Evolutionary conservation across 1,140 invertebrate species (phyloP).

Genomic region (Amphibalanus amphitrite): DNA sequence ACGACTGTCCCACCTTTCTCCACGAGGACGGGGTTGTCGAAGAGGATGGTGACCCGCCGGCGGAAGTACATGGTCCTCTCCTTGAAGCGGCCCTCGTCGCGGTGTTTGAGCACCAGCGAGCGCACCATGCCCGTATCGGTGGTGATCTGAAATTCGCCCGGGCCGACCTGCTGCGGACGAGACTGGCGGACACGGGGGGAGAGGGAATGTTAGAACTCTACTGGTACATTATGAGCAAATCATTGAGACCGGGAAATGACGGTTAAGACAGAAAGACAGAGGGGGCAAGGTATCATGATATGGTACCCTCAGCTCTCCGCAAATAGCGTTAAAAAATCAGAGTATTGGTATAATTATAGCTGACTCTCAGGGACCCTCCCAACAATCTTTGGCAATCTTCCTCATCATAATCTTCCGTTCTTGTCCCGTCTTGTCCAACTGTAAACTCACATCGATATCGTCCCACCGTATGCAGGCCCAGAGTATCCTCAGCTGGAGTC

Average conservation of each 20-base stretch:
- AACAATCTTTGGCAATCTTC: too few species aligned
- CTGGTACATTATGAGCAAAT: too few species aligned
- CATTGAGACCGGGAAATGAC: too few species aligned
- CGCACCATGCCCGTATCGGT: slow-evolving; percentile 93
- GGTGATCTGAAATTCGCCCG: slow-evolving; percentile 77
- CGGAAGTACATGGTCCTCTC: slow-evolving; percentile 83
- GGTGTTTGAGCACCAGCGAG: slow-evolving; percentile 72
- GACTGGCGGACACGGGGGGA: neutral
- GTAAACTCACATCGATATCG: slow-evolving; percentile 47
- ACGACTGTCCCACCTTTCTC: slow-evolving; percentile 19
- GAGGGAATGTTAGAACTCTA: slow-evolving; percentile 4
- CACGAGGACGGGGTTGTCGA: slow-evolving; percentile 81
- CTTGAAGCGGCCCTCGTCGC: slow-evolving; percentile 70
- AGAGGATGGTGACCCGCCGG: slow-evolving; percentile 78
- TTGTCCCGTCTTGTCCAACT: too few species aligned
- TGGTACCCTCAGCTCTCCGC: too few species aligned
- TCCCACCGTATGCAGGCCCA: slow-evolving; percentile 91
- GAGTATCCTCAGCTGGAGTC: slow-evolving; percentile 73
- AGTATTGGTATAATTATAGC: too few species aligned
- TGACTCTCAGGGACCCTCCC: too few species aligned
- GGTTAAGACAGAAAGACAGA: too few species aligned
- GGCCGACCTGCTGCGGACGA: slow-evolving; percentile 16
- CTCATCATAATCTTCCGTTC: too few species aligned
- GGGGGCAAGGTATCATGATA: too few species aligned
- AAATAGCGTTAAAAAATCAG: too few species aligned